phyloP scores from a whole-genome alignment of 2,797 vertebrate species.

The Luscinia luscinia region DNA sequence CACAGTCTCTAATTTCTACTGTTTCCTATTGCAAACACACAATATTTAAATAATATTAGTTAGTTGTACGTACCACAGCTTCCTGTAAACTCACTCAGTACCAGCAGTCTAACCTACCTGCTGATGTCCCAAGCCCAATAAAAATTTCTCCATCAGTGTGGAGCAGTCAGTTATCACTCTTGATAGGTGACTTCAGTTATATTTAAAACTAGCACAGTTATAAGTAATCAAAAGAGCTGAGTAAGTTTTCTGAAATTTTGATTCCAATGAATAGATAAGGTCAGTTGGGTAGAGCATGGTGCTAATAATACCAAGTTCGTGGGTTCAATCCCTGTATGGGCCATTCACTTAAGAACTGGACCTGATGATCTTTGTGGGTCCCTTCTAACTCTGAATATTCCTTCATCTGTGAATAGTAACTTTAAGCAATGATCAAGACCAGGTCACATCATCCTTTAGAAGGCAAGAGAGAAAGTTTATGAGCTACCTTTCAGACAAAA shows the following conservation, averaged over 20 bases:
- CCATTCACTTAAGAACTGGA: not conserved
- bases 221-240: not conserved
- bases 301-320: not conserved
- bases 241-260: not conserved
- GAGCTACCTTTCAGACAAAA: not conserved
- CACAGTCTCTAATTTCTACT: not conserved
- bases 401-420: not conserved
- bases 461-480: not conserved
- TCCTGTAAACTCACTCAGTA: not conserved
- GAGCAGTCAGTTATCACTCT: not conserved
- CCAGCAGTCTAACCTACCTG: not conserved
- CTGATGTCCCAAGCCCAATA: not conserved
- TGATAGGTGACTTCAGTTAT: not conserved
- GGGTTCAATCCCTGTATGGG: not conserved
- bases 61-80: not conserved
- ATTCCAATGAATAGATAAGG: not conserved
- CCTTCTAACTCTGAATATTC: not conserved
- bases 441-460: not conserved
- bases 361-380: not conserved
- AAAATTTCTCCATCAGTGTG: not conserved
- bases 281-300: not conserved
- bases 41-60: not conserved
- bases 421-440: not conserved
- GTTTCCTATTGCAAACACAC: not conserved
- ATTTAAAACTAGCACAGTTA: not conserved